Conservation (phyloP, 2,888 invertebrate genomes). For the Troglohyphantes excavatus region DNA sequence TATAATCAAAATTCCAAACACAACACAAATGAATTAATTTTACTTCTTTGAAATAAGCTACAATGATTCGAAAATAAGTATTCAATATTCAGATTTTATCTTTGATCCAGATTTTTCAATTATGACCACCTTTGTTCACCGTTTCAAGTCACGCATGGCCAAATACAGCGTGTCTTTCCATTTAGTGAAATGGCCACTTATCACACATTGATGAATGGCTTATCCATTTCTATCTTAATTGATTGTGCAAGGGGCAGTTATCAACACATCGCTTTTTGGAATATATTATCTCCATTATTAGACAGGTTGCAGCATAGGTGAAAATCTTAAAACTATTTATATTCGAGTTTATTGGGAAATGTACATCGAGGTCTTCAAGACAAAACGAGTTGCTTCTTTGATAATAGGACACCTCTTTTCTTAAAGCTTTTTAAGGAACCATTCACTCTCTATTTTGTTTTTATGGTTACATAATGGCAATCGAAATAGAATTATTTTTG, state of each 20-base stretch:
- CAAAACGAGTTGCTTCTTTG: too few relatives aligned
- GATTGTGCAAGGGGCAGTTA: constrained; percentile 25
- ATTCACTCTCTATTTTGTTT: too few relatives aligned
- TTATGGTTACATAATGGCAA: too few relatives aligned
- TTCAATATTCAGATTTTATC: neutral
- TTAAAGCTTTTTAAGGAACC: too few relatives aligned
- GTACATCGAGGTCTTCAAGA: too few relatives aligned
- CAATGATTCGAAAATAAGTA: neutral
- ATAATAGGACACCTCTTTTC: too few relatives aligned
- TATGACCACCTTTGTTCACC: neutral
- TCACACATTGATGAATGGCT: constrained; percentile 1
- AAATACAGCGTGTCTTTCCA: constrained; percentile 7
- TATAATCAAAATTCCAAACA: too few relatives aligned
- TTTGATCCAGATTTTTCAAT: constrained; percentile 15
- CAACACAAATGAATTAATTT: too few relatives aligned
- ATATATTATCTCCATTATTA: constrained; percentile 19
- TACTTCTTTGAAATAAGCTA: neutral
- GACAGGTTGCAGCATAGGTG: neutral
- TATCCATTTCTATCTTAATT: constrained; percentile 22
- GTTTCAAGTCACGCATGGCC: neutral
- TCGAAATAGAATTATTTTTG: too few relatives aligned
- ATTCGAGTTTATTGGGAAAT: too few relatives aligned
- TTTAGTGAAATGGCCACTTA: constrained; percentile 28
- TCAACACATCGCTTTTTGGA: constrained; percentile 19
- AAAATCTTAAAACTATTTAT: too few relatives aligned